Evolutionary conservation across 2,888 invertebrate species (phyloP).

Genomic region (Ferdinandea cuprea): DNA sequence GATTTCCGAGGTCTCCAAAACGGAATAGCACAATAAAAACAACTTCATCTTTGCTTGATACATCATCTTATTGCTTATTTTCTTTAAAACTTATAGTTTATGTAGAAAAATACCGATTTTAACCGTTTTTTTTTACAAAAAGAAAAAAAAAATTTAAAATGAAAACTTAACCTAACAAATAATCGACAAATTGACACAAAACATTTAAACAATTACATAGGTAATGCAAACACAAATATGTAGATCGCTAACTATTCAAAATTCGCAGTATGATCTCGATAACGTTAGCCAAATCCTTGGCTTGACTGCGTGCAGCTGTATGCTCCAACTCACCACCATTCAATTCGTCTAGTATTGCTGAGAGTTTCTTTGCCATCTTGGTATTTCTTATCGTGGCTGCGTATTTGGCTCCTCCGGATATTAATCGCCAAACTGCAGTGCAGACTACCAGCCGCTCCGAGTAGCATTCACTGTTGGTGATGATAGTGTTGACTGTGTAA

Average conservation of each 20-base stretch:
- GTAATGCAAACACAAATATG: neutral
- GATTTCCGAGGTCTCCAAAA: too few species aligned
- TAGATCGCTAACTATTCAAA: slow-evolving; percentile 75
- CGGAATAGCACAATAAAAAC: slow-evolving; percentile 42
- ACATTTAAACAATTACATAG: slow-evolving; percentile 25
- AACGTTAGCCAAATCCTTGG: slow-evolving; percentile 76
- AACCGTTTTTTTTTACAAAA: slow-evolving; percentile 9
- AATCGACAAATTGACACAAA: slow-evolving; percentile 41
- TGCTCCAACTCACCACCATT: slow-evolving; percentile 51
- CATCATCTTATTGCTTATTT: slow-evolving; percentile 23
- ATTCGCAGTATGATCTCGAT: slow-evolving; percentile 77
- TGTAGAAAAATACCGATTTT: slow-evolving; percentile 60
- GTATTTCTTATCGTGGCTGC: slow-evolving; percentile 79
- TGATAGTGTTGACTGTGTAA: slow-evolving; percentile 76
- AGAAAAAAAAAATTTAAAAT: slow-evolving; percentile 9
- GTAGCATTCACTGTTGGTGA: slow-evolving; percentile 75
- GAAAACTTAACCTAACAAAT: slow-evolving; percentile 44
- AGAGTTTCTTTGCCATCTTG: slow-evolving; percentile 78
- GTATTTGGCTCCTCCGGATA: slow-evolving; percentile 80
- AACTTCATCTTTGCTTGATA: slow-evolving; percentile 37
- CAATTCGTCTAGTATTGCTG: slow-evolving; percentile 76
- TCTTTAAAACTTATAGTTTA: slow-evolving; percentile 11
- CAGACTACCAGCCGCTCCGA: slow-evolving; percentile 79
- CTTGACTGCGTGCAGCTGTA: slow-evolving; percentile 70
- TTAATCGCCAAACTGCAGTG: slow-evolving; percentile 80